These are phyloP conservation scores for Pipistrellus pygmaeus DNA, from an alignment of 2,797 vertebrate species.

Conservation along the genomic window DNA sequence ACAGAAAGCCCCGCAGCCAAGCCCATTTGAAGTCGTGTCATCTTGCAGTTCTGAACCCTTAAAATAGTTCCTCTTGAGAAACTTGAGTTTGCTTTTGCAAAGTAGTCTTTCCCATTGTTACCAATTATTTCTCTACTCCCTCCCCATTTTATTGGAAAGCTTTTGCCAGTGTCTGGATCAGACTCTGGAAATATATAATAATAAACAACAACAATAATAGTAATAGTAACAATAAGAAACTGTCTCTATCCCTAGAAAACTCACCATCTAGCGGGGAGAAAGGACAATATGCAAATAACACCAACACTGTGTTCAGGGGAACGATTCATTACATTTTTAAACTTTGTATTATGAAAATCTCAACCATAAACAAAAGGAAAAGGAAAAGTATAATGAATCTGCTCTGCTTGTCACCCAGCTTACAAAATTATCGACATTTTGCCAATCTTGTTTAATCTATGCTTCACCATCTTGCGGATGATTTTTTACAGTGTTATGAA, in stretches of 20 bases:
- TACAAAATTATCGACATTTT: neutral
- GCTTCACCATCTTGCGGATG: neutral
- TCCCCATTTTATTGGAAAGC: constrained; percentile 23
- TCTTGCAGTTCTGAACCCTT: neutral
- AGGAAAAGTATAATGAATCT: neutral
- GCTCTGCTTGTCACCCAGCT: neutral
- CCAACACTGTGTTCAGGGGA: neutral
- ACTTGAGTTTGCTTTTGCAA: constrained; percentile 11
- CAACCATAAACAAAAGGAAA: constrained; percentile 4
- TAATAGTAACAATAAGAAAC: neutral
- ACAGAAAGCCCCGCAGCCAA: neutral
- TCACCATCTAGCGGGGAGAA: neutral
- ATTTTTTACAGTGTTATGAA: neutral
- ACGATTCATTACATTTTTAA: neutral
- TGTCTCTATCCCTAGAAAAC: neutral
- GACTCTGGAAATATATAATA: neutral
- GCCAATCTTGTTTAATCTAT: neutral
- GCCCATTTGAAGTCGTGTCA: neutral
- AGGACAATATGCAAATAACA: neutral
- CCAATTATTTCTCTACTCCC: constrained; percentile 1
- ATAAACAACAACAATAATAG: neutral
- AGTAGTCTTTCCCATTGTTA: neutral
- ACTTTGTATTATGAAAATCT: neutral
- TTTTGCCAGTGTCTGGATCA: constrained; percentile 17
- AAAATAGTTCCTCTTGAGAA: constrained; percentile 24